Evolutionary conservation across 2,113 vertebrate species (phyloP).

Genomic region (Myiozetetes cayanensis): DNA sequence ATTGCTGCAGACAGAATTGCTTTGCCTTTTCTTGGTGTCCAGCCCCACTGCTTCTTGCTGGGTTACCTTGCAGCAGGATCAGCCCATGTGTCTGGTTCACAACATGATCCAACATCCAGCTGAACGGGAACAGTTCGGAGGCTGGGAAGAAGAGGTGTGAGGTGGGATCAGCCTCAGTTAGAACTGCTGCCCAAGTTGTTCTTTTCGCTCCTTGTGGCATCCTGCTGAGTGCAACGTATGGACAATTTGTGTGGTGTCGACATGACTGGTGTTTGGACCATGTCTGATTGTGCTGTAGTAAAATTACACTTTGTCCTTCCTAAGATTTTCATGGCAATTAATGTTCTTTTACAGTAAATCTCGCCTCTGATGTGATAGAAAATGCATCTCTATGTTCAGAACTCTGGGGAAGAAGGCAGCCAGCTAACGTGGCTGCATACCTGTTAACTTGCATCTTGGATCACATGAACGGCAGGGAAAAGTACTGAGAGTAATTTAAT

Average conservation of each 20-base stretch:
- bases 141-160: neutral
- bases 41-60: neutral
- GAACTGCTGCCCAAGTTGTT: neutral
- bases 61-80: neutral
- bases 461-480: neutral
- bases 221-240: neutral
- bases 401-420: neutral
- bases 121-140: accelerated
- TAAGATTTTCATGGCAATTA: neutral
- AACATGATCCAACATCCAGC: accelerated
- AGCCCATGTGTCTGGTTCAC: neutral
- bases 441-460: neutral
- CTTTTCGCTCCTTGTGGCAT: neutral
- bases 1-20: neutral
- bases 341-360: neutral
- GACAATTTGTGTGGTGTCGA: neutral
- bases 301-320: neutral
- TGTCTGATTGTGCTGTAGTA: neutral
- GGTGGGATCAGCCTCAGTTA: neutral
- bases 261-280: neutral
- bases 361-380: neutral
- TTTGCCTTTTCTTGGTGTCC: slow-evolving; percentile 15
- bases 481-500: slow-evolving; percentile 5
- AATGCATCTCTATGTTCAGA: accelerated
- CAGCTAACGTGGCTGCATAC: neutral